Conservation (phyloP, 2,797 vertebrate genomes). For the Acrossocheilus fasciatus region DNA sequence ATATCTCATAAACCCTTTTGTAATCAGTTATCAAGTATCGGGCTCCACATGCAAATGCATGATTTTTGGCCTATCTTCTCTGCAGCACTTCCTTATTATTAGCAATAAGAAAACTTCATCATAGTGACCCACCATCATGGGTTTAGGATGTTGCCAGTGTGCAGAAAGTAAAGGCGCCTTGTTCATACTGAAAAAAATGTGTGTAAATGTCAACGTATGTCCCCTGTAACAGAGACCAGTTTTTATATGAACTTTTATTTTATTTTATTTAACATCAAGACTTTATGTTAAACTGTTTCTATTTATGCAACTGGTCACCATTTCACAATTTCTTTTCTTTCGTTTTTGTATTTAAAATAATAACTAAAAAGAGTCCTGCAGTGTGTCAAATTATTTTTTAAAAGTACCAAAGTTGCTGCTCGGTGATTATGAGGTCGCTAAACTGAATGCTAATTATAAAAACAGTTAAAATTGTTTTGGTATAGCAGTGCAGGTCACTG, state of each 20-base stretch:
- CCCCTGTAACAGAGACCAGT: not conserved
- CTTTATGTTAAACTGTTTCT: not conserved
- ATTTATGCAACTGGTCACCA: not conserved
- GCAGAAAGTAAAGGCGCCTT: not conserved
- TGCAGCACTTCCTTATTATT: constrained; percentile 72
- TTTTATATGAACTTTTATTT: not conserved
- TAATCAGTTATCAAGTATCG: constrained; percentile 22
- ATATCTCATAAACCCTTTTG: not conserved
- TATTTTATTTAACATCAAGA: not conserved
- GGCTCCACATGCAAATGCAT: constrained; percentile 54
- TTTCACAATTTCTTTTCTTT: not conserved
- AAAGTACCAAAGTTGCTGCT: not conserved
- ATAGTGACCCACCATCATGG: constrained; percentile 8
- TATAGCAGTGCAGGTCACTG: not conserved
- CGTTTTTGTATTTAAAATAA: not conserved
- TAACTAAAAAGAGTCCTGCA: not conserved
- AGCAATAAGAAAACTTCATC: constrained; percentile 59
- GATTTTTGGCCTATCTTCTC: constrained; percentile 43
- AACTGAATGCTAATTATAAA: not conserved
- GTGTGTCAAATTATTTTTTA: not conserved
- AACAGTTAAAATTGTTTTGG: not conserved
- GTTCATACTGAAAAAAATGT: not conserved
- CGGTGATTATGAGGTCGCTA: not conserved
- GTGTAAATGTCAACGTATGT: not conserved
- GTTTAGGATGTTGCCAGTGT: not conserved